A percentile compares a stretch with the other conserved stretches of the same genome.
These are phyloP conservation scores for Dipodomys ordii DNA, from an alignment of 2,113 vertebrate species.

Conservation along the genomic window DNA sequence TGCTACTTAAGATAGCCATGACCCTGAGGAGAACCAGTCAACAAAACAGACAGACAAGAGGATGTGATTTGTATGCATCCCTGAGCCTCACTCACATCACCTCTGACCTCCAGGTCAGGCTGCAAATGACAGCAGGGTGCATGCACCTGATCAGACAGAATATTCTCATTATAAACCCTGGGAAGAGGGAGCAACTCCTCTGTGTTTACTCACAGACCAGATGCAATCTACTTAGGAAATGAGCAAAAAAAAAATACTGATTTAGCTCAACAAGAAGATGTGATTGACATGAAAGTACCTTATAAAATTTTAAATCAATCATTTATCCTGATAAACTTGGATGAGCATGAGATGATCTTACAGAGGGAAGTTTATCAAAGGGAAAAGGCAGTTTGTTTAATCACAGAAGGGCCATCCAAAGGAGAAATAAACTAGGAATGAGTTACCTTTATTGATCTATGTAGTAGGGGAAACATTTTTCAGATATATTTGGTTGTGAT, in stretches of 20 bases:
- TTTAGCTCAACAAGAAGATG: slow-evolving; percentile 84
- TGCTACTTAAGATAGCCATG: slow-evolving; percentile 91
- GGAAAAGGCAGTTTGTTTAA: slow-evolving; percentile 72
- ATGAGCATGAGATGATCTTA: slow-evolving; percentile 57
- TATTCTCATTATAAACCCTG: slow-evolving; percentile 91
- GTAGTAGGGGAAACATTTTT: neutral
- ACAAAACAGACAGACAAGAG: slow-evolving; percentile 93
- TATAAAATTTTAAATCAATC: slow-evolving; percentile 84
- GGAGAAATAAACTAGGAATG: neutral
- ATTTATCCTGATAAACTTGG: slow-evolving; percentile 79
- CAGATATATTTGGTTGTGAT: neutral
- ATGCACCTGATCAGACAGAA: slow-evolving; percentile 91
- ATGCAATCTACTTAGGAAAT: slow-evolving; percentile 87
- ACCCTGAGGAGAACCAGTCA: slow-evolving; percentile 93
- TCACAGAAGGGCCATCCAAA: slow-evolving; percentile 50
- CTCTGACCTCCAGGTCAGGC: slow-evolving; percentile 90
- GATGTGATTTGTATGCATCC: slow-evolving; percentile 93
- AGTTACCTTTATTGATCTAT: slow-evolving; percentile 30
- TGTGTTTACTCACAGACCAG: slow-evolving; percentile 88
- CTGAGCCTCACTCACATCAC: slow-evolving; percentile 88
- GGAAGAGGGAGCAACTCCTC: slow-evolving; percentile 85
- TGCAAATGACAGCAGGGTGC: slow-evolving; percentile 92
- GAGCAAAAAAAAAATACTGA: slow-evolving; percentile 84
- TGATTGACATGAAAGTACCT: slow-evolving; percentile 80
- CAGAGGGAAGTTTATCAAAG: slow-evolving; percentile 72